These are phyloP conservation scores for Bagarius yarrelli DNA, from an alignment of 2,113 vertebrate genomes.

Conservation along the genomic window DNA sequence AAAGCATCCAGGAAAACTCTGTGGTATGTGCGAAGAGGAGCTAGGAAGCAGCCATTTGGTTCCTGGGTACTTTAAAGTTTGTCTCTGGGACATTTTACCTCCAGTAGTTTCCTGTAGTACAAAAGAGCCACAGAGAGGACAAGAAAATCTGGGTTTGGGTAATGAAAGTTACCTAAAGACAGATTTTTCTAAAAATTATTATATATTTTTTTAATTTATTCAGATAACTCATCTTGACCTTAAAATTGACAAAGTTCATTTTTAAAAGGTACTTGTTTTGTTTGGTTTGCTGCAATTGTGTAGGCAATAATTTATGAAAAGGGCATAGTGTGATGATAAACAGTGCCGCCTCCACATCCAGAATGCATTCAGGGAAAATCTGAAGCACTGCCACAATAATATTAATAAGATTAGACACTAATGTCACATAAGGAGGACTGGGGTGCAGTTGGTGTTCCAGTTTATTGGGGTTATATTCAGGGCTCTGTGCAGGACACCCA, in stretches of 20 bases:
- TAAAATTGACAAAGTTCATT: constrained; percentile 14
- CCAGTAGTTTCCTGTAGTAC: background rate
- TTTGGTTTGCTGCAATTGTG: constrained; percentile 15
- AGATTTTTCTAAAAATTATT: background rate
- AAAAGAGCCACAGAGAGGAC: background rate
- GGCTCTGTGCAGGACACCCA: no score
- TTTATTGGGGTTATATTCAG: no score
- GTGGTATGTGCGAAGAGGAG: constrained; percentile 36
- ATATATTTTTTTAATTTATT: background rate
- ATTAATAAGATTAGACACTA: no score
- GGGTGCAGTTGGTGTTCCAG: no score
- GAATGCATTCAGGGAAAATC: background rate
- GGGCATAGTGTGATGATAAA: constrained; percentile 4
- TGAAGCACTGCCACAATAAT: background rate
- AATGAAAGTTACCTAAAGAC: background rate
- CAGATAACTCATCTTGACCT: background rate
- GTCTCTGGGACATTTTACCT: constrained; percentile 16
- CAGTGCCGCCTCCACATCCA: constrained; percentile 12
- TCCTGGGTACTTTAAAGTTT: constrained; percentile 39
- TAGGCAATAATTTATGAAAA: constrained; percentile 21
- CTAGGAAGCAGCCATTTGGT: constrained; percentile 34
- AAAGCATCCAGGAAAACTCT: constrained; percentile 49
- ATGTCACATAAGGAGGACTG: no score
- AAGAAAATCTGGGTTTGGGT: background rate
- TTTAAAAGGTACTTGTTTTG: constrained; percentile 9